Evolutionary conservation across 1,140 invertebrate species (phyloP).

Genomic region (Sitophilus oryzae): DNA sequence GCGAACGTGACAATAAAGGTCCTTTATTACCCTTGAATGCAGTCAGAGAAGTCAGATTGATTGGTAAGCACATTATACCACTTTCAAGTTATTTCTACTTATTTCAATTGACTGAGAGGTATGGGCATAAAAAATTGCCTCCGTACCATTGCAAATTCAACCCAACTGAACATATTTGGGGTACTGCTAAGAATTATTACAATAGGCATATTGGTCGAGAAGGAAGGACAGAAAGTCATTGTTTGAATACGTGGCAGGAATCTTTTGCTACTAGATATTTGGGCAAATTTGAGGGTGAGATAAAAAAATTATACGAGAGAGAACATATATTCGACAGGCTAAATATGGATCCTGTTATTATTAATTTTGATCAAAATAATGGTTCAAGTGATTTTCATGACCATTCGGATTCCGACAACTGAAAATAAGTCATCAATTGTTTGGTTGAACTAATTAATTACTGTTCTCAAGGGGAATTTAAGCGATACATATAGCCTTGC

Average conservation of each 20-base stretch:
- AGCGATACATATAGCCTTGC: no score
- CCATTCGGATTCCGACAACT: no score
- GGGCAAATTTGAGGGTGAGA: conserved; percentile 1
- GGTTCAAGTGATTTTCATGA: no score
- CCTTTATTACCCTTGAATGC: no score
- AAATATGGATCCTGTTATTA: conserved; percentile 1
- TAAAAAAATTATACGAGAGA: conserved; percentile 2
- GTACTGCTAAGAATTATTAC: conserved; percentile 25
- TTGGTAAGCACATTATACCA: no score
- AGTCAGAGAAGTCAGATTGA: no score
- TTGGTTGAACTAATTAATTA: no score
- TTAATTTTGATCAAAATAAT: not conserved
- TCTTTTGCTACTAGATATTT: not conserved
- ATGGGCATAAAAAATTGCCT: conserved; percentile 26
- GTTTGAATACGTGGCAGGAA: conserved; percentile 2
- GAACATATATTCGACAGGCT: conserved; percentile 1
- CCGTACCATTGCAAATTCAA: conserved; percentile 34
- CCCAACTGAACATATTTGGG: conserved; percentile 35
- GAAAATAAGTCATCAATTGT: no score
- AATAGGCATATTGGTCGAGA: conserved; percentile 10
- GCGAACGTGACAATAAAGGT: no score
- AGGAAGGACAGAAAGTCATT: not conserved
- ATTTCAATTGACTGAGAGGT: conserved; percentile 9
- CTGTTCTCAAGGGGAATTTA: no score
- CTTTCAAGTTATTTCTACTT: no score